Base-by-base conservation (phyloP, 2,113 vertebrate genomes). In the Falcunculus frontatus region DNA sequence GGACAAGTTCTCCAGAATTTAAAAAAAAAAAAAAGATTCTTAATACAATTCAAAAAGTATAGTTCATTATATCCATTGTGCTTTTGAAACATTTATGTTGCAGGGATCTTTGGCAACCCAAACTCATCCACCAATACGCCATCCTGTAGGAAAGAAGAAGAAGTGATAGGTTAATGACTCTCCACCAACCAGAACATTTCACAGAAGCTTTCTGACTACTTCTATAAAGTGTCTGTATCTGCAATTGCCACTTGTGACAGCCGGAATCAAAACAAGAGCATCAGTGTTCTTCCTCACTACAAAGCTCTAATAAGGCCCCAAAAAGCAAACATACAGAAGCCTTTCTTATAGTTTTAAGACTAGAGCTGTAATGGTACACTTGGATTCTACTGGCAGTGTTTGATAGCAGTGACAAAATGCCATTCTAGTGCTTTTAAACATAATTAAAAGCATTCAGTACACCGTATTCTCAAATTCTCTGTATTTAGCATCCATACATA, bases 101-200 rank as follows among this genome's bases (percentile, higher is more conserved):
- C 99, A 56, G 99, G 99, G 69, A 99, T 99, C 98, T 99, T 99
- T 85, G 99, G 99, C 93, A 99, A 97, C 63, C 99, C 99, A 53
- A 99, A 99, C 96, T 99, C 99, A 96, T 99, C 99, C 97, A 99
- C 99, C 97, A 99, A 79, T 26, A 99, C 98, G 5, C 99, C 99
- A 78, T 99, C 99, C 99, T 99, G 95, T 89, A 95, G 93, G 90
- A 96, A 94, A 94, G 35, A 95, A 92, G 93, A 93, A 41, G n/a
- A 20, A 57, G 7, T 1, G 33, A 79, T 1, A 5, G 6, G 16
- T 87, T 70, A 87, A 55, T 6, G 57, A 49, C 41, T 67, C 60
- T n/a, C n/a, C 33, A 53, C 33, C 32, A 56, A 33, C 16, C 33
- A 52, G 11, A 90, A 44, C 2, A 16, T 22, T 37, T 46, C 50